phyloP scores from a whole-genome alignment of 2,888 invertebrate species.

The Mycogona germanica region DNA sequence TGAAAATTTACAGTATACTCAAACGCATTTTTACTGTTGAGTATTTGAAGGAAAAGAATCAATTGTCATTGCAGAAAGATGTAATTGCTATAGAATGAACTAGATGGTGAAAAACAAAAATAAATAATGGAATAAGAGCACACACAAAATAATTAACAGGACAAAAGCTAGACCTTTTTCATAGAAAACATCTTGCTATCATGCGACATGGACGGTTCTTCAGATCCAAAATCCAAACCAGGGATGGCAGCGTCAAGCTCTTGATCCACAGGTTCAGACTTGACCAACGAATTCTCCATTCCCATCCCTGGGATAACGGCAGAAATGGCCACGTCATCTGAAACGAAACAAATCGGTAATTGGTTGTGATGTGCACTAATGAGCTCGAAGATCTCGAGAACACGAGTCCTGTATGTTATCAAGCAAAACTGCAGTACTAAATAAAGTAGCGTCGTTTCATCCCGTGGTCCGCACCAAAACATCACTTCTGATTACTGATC shows the following conservation, averaged over 20 bases:
- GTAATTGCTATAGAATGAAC: neutral
- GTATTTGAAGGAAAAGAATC: too few species aligned
- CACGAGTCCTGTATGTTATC: too few species aligned
- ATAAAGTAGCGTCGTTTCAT: neutral
- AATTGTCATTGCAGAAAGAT: neutral
- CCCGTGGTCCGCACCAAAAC: neutral
- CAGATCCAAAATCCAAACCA: constrained; percentile 64
- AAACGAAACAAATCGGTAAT: neutral
- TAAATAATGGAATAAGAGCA: neutral
- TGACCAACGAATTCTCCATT: constrained; percentile 57
- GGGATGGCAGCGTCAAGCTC: constrained; percentile 47
- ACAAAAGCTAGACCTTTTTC: constrained; percentile 23
- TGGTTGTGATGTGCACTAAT: too few species aligned
- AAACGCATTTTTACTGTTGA: too few species aligned
- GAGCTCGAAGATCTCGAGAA: too few species aligned
- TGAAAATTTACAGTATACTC: too few species aligned
- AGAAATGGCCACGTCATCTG: constrained; percentile 56
- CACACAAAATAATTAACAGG: neutral
- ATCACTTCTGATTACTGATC: neutral
- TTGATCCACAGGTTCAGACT: constrained; percentile 29
- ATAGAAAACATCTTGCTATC: constrained; percentile 5
- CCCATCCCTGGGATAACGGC: constrained; percentile 84
- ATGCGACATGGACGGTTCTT: constrained; percentile 23
- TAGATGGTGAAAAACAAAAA: neutral
- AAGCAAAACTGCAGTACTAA: neutral